phyloP scores from a whole-genome alignment of 2,797 vertebrate genomes.

The Myotis pilosus region DNA sequence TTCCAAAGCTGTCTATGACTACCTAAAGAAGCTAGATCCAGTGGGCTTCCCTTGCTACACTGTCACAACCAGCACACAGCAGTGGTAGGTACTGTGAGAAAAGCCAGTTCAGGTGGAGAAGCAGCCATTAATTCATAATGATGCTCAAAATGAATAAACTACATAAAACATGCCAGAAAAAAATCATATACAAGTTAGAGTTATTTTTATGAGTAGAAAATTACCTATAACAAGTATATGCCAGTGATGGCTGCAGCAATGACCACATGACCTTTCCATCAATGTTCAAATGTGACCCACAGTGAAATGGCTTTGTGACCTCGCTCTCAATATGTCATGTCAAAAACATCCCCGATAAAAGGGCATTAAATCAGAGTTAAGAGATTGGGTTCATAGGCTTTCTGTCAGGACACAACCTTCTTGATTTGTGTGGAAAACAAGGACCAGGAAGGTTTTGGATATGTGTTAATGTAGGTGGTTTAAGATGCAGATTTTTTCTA shows the following conservation, averaged over 20 bases:
- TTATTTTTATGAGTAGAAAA: neutral
- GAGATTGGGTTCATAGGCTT: neutral
- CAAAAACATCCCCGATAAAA: neutral
- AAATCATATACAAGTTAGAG: neutral
- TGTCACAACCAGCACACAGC: neutral
- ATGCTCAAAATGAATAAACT: neutral
- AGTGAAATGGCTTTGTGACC: neutral
- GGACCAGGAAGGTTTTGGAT: neutral
- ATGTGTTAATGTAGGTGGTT: neutral
- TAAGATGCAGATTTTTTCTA: neutral
- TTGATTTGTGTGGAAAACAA: neutral
- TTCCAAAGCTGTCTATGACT: neutral
- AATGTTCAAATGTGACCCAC: neutral
- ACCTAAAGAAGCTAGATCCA: neutral
- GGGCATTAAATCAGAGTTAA: neutral
- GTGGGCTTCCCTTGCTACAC: neutral
- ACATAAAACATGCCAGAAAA: neutral
- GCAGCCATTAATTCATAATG: neutral
- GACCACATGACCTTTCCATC: neutral
- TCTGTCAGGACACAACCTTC: neutral
- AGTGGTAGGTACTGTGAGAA: neutral
- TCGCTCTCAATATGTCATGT: neutral
- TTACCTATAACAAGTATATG: neutral
- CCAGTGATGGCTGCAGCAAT: neutral
- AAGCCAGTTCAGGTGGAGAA: neutral